phyloP scores from a whole-genome alignment of 2,888 invertebrate species.

The Fragum sueziense region DNA sequence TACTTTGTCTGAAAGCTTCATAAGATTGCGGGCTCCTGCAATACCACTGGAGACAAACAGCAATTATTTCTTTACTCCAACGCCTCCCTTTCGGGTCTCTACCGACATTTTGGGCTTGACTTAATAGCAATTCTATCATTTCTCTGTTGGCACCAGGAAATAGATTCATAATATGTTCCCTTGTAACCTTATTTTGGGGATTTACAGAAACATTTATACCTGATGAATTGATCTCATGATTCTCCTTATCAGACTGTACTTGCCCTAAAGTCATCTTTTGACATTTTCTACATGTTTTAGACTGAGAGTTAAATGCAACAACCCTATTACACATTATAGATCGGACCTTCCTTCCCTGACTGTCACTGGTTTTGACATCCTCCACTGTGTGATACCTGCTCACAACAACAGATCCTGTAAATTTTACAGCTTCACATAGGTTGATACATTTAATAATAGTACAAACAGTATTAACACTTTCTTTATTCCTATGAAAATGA shows the following conservation, averaged over 20 bases:
- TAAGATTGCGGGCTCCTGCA: conserved; percentile 37
- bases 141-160: conserved; percentile 33
- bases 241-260: neutral
- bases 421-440: conserved; percentile 32
- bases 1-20: conserved; percentile 21
- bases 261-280: conserved; percentile 13
- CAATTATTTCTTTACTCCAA: conserved; percentile 34
- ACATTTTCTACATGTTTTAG: conserved; percentile 13
- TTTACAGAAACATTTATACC: neutral
- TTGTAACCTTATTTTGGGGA: neutral
- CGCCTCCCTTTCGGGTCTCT: conserved; percentile 33
- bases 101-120: conserved; percentile 37
- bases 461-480: conserved; percentile 35
- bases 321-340: conserved; percentile 9
- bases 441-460: conserved; percentile 14
- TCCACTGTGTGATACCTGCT: conserved; percentile 40
- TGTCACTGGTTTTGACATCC: neutral
- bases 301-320: neutral
- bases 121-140: conserved; percentile 40
- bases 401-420: conserved; percentile 34
- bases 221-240: neutral
- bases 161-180: conserved; percentile 23
- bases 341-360: neutral
- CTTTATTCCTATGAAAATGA: conserved; percentile 6
- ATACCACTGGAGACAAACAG: conserved; percentile 38